Percentiles rank a stretch among this genome's conserved stretches.
These are phyloP conservation scores for Speoplatyrhinus poulsoni DNA, from an alignment of 2,113 vertebrate genomes.

Conservation along the genomic window DNA sequence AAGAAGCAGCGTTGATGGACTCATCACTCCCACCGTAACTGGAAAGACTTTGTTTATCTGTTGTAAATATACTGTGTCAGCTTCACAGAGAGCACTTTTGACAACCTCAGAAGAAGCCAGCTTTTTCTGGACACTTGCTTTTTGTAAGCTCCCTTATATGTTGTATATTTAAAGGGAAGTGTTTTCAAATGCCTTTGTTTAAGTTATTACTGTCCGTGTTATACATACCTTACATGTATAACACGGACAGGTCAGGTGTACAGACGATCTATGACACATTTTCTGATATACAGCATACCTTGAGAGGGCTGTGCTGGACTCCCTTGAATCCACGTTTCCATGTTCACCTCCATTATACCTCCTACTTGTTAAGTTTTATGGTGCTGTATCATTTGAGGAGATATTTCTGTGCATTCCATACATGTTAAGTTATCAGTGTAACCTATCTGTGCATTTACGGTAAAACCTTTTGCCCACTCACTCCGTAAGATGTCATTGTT, in stretches of 20 bases:
- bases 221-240: constrained; percentile 44
- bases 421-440: constrained; percentile 22
- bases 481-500: constrained; percentile 31
- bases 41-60: constrained; percentile 39
- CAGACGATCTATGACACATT: constrained; percentile 50
- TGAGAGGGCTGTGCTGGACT: constrained; percentile 28
- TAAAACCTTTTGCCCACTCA: constrained; percentile 41
- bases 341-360: neutral
- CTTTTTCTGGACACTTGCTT: constrained; percentile 27
- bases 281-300: constrained; percentile 21
- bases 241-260: constrained; percentile 47
- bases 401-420: constrained; percentile 28
- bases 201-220: constrained; percentile 69
- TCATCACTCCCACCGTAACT: constrained; percentile 30
- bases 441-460: constrained; percentile 17
- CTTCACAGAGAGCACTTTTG: constrained; percentile 30
- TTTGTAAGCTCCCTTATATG: constrained; percentile 38
- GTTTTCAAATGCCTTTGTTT: constrained; percentile 57
- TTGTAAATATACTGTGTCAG: constrained; percentile 42
- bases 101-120: constrained; percentile 53
- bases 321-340: constrained; percentile 26
- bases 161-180: constrained; percentile 58
- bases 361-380: neutral
- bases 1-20: constrained; percentile 18
- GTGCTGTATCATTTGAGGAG: constrained; percentile 34